phyloP scores from a whole-genome alignment of 2,888 invertebrate genomes.

The Podotricha telesiphe region DNA sequence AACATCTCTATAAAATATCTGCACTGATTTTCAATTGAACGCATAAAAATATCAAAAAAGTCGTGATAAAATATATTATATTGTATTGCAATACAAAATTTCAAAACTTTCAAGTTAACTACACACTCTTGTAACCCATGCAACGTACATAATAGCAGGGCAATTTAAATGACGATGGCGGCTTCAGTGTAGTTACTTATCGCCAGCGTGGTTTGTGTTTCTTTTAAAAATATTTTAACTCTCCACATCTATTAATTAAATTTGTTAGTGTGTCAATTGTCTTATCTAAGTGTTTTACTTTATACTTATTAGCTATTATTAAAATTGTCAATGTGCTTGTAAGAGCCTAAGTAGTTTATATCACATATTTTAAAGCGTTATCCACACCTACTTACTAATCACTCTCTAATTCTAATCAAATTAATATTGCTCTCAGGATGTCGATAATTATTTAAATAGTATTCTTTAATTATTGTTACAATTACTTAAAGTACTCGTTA shows the following conservation, averaged over 20 bases:
- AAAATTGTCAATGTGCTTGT: background rate
- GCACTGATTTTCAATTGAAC: background rate
- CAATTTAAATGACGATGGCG: slow-evolving; percentile 15
- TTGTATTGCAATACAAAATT: slow-evolving; percentile 12
- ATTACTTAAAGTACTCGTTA: too few relatives aligned
- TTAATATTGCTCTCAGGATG: too few relatives aligned
- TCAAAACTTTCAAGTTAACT: slow-evolving; percentile 21
- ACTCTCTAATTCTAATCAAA: too few relatives aligned
- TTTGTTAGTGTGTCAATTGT: background rate
- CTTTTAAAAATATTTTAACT: slow-evolving; percentile 5
- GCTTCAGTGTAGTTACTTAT: background rate
- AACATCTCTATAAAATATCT: slow-evolving; percentile 15
- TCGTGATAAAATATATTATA: background rate
- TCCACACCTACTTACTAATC: too few relatives aligned
- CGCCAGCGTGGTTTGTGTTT: background rate
- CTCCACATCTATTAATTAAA: too few relatives aligned
- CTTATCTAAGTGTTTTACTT: too few relatives aligned
- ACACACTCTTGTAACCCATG: slow-evolving; percentile 15
- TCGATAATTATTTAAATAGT: too few relatives aligned
- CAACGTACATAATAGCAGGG: slow-evolving; percentile 11
- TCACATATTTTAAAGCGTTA: too few relatives aligned
- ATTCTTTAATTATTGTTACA: too few relatives aligned
- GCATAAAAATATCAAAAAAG: background rate
- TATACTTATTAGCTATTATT: background rate
- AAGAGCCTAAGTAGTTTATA: too few relatives aligned